Base-by-base conservation (phyloP, 2,113 vertebrate genomes). In the Hippocampus zosterae region DNA sequence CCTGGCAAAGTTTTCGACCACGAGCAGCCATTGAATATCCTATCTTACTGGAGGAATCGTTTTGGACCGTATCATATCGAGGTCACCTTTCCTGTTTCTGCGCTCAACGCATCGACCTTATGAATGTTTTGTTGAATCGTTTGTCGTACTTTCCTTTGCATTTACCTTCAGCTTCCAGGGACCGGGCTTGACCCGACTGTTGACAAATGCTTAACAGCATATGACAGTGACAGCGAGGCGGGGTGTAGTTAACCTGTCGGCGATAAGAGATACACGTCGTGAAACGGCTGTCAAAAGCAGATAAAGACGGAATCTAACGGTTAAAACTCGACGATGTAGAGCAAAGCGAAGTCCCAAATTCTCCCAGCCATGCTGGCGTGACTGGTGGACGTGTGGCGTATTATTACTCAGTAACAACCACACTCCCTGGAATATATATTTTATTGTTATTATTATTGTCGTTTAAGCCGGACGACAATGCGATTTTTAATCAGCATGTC, bases 291-390 rank as follows among this genome's bases (percentile, higher is more conserved):
- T 80, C 70, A 84, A 15, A 9, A 40, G 67, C 85, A 87, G 92
- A 92, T 93, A 92, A 90, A 89, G 74, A 70, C 42, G 6, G 6
- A 67, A 16, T 84, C 56, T 83, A 93, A 92, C 91, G 71, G 90
- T 78, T 72, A 44, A 16, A 81, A 69, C 25, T 59, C 2, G 18
- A 71, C 68, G 33, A 82, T 86, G 83, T 75, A 79, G 72, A 23
- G 46, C 8, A 33, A 15, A 15, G 53, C 65, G 41, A 25, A 41
- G 23, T 52, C 8, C 2, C 37, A 9, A 41, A 25, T 21, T 18
- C 8, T 65, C 2, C 23, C 53, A 13, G n/a, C 18, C 16, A 4
- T 57, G 71, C 60, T 75, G 1, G 42, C 62, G 40, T 41, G 8
- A 46, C 21, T 23, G 46, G 40, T 18, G 46, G 25, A 33, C 41